Conservation (phyloP, 2,113 vertebrate genomes). For the Ondatra zibethicus region DNA sequence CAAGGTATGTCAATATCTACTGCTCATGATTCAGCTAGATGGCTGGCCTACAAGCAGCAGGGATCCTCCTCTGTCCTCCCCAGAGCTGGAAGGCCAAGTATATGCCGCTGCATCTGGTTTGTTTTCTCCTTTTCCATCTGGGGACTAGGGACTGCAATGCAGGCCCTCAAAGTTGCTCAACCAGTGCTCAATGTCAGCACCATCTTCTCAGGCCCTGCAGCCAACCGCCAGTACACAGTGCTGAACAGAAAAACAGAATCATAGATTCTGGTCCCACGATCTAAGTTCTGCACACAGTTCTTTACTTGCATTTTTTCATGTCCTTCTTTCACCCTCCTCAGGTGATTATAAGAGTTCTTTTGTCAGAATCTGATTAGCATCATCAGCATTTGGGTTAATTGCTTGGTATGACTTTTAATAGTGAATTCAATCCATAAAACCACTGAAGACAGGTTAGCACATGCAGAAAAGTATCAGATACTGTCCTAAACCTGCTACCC, state of each 20-base stretch:
- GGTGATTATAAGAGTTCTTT: slow-evolving; percentile 6
- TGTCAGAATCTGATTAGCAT: background rate
- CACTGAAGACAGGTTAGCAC: background rate
- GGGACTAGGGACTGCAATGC: too few species aligned
- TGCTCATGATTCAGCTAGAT: background rate
- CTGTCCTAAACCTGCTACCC: background rate
- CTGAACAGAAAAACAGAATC: background rate
- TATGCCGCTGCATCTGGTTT: background rate
- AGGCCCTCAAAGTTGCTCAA: too few species aligned
- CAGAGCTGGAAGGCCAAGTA: background rate
- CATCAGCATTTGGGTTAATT: background rate
- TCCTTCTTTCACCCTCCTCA: background rate
- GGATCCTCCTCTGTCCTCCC: background rate
- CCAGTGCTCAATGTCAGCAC: background rate
- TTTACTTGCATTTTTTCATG: background rate
- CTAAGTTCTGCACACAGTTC: background rate
- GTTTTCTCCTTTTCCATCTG: background rate
- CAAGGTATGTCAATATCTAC: background rate
- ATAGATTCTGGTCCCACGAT: background rate
- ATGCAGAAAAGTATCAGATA: background rate
- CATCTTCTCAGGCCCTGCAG: background rate
- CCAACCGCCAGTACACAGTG: background rate
- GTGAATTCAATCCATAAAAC: background rate
- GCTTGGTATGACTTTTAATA: background rate
- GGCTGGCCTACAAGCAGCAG: background rate